These are phyloP conservation scores for Taurulus bubalis DNA, from an alignment of 2,113 vertebrate genomes.

Conservation along the genomic window DNA sequence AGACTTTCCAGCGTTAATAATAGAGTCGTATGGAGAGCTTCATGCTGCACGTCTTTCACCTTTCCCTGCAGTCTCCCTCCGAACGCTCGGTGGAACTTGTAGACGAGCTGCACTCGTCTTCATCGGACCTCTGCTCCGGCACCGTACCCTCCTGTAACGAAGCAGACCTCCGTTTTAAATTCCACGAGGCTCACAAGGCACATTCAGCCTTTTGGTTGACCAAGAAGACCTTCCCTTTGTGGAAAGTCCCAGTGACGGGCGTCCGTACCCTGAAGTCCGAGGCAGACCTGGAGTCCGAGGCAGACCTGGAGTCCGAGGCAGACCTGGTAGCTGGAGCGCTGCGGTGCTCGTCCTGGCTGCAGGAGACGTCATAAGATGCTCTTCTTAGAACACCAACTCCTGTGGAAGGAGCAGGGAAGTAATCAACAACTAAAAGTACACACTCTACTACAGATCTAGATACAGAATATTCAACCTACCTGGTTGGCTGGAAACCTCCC, in stretches of 20 bases:
- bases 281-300: slow-evolving; percentile 75
- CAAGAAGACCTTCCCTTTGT: background rate
- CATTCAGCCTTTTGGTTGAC: background rate
- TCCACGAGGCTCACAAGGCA: background rate
- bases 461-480: slow-evolving; percentile 70
- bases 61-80: slow-evolving; percentile 89
- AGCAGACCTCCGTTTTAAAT: background rate
- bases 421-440: background rate
- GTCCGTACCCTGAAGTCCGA: slow-evolving; percentile 73
- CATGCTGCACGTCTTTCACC: slow-evolving; percentile 73
- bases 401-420: slow-evolving; percentile 50
- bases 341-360: slow-evolving; percentile 69
- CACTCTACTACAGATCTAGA: background rate
- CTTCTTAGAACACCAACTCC: slow-evolving; percentile 78
- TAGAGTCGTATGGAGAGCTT: background rate
- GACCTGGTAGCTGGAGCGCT: slow-evolving; percentile 67
- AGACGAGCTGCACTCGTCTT: slow-evolving; percentile 92
- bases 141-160: slow-evolving; percentile 58
- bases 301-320: slow-evolving; percentile 83
- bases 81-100: slow-evolving; percentile 94
- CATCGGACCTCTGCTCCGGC: slow-evolving; percentile 81
- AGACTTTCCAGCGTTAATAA: background rate
- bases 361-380: slow-evolving; percentile 77
- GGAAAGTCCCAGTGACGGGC: background rate
- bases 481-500: slow-evolving; percentile 82